These are phyloP conservation scores for Drosophila merina DNA, from an alignment of 2,888 invertebrate genomes.

Conservation along the genomic window DNA sequence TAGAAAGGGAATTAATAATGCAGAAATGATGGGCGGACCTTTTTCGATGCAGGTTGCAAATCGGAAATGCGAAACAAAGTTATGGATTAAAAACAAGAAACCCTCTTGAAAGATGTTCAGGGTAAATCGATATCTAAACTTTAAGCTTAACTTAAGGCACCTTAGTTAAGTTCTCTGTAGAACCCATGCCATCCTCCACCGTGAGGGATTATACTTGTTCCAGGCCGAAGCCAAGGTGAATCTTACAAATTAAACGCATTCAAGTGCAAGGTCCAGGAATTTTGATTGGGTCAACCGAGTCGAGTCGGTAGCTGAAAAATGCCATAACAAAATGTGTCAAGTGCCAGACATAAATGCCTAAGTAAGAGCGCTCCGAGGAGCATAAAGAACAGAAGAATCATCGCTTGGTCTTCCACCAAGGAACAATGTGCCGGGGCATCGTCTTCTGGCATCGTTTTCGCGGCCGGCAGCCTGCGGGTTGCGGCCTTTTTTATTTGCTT, in stretches of 20 bases:
- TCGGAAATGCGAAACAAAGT: slow-evolving; percentile 25
- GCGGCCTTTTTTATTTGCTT: slow-evolving; percentile 51
- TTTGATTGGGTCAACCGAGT: slow-evolving; percentile 78
- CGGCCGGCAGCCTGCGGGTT: slow-evolving; percentile 50
- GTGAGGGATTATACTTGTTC: slow-evolving; percentile 8
- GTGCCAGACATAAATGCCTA: slow-evolving; percentile 79
- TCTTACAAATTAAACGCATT: slow-evolving; percentile 77
- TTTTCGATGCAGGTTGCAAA: slow-evolving; percentile 3
- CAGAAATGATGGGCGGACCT: slow-evolving; percentile 34
- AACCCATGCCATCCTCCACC: neutral
- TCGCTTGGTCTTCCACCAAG: slow-evolving; percentile 2
- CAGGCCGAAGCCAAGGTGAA: slow-evolving; percentile 38
- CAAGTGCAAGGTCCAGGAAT: slow-evolving; percentile 77
- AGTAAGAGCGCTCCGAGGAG: slow-evolving; percentile 55
- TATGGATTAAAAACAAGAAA: neutral
- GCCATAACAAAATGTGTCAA: slow-evolving; percentile 81
- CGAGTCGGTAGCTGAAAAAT: slow-evolving; percentile 68
- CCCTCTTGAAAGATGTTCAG: slow-evolving; percentile 10
- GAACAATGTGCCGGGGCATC: slow-evolving; percentile 22
- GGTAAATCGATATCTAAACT: slow-evolving; percentile 10
- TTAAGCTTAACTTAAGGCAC: too few species aligned
- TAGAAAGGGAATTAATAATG: slow-evolving; percentile 48
- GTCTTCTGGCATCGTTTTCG: slow-evolving; percentile 5
- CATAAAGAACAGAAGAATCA: slow-evolving; percentile 16
- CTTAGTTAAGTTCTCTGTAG: neutral